A percentile compares a stretch with the other conserved stretches of the same genome.
phyloP scores from a whole-genome alignment of 2,888 invertebrate genomes.

The Baronia brevicornis region DNA sequence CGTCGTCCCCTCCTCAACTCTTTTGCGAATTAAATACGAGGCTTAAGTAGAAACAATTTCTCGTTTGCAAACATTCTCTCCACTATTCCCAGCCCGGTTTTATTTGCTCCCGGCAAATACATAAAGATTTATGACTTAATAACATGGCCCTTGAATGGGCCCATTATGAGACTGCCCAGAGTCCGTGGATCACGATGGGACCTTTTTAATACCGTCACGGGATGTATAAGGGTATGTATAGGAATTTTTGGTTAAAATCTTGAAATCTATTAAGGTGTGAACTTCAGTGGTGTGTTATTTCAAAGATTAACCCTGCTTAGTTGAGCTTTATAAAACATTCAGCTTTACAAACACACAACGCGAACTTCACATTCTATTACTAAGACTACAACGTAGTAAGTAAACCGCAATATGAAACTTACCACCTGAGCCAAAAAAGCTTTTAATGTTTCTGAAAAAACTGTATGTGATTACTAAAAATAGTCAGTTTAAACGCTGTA shows the following conservation, averaged over 20 bases:
- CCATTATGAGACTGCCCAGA: conserved; percentile 34
- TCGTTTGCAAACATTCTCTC: conserved; percentile 12
- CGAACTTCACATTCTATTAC: too few species aligned
- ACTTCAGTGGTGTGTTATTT: conserved; percentile 15
- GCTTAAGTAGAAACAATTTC: conserved; percentile 15
- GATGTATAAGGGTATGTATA: conserved; percentile 29
- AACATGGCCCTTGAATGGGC: conserved; percentile 31
- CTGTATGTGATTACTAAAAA: too few species aligned
- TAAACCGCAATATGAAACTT: too few species aligned
- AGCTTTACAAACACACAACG: too few species aligned
- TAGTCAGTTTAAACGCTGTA: too few species aligned
- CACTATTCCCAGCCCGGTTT: conserved; percentile 7
- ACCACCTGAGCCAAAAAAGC: too few species aligned
- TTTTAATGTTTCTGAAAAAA: too few species aligned
- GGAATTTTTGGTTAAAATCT: conserved; percentile 32
- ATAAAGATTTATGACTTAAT: conserved; percentile 42
- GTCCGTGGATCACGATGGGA: conserved; percentile 24
- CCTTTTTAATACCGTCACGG: conserved; percentile 30
- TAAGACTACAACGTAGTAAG: too few species aligned
- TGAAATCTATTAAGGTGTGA: conserved; percentile 20
- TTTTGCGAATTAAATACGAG: conserved; percentile 10
- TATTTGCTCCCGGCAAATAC: conserved; percentile 15
- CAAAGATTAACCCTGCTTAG: too few species aligned
- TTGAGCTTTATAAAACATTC: too few species aligned
- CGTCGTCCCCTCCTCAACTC: background rate